These are phyloP conservation scores for Agriopis leucophaearia DNA, from an alignment of 2,888 invertebrate genomes.

Conservation along the genomic window DNA sequence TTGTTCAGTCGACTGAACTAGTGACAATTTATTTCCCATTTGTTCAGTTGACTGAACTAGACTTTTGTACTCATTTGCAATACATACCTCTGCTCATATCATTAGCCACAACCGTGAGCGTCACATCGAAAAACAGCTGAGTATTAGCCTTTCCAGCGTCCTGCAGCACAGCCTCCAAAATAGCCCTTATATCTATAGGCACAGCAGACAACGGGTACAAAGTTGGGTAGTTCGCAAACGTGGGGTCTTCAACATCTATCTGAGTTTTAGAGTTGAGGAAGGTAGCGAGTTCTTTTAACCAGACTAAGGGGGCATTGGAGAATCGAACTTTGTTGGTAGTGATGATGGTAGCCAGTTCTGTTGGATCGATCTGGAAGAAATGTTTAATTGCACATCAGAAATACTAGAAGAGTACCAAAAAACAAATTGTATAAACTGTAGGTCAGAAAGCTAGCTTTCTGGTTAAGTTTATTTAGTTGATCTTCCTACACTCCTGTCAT, in stretches of 20 bases:
- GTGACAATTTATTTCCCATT: too few species aligned
- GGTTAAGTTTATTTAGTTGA: too few species aligned
- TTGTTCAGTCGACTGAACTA: too few species aligned
- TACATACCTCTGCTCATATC: slow-evolving; percentile 89
- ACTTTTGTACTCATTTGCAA: slow-evolving; percentile 1
- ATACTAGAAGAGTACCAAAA: too few species aligned
- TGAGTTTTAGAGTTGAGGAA: slow-evolving; percentile 88
- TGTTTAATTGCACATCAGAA: neutral
- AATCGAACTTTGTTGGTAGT: slow-evolving; percentile 88
- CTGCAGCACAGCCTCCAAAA: slow-evolving; percentile 81
- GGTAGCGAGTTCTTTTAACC: slow-evolving; percentile 90
- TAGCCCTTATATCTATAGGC: slow-evolving; percentile 74
- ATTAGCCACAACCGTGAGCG: slow-evolving; percentile 89
- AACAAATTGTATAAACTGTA: too few species aligned
- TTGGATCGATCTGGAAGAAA: slow-evolving; percentile 84
- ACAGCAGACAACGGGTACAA: slow-evolving; percentile 86
- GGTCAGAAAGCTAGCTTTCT: too few species aligned
- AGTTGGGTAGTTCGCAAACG: slow-evolving; percentile 84
- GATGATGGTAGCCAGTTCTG: slow-evolving; percentile 82
- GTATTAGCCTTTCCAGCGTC: slow-evolving; percentile 88
- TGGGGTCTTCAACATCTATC: slow-evolving; percentile 88
- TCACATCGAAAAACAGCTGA: slow-evolving; percentile 90
- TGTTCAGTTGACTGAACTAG: too few species aligned
- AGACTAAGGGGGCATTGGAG: slow-evolving; percentile 89
- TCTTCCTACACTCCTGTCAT: too few species aligned